Percentiles rank a stretch among this genome's conserved stretches.
Evolutionary conservation across 2,888 invertebrate species (phyloP).

Genomic region (Gastracanthus pulcherrimus): DNA sequence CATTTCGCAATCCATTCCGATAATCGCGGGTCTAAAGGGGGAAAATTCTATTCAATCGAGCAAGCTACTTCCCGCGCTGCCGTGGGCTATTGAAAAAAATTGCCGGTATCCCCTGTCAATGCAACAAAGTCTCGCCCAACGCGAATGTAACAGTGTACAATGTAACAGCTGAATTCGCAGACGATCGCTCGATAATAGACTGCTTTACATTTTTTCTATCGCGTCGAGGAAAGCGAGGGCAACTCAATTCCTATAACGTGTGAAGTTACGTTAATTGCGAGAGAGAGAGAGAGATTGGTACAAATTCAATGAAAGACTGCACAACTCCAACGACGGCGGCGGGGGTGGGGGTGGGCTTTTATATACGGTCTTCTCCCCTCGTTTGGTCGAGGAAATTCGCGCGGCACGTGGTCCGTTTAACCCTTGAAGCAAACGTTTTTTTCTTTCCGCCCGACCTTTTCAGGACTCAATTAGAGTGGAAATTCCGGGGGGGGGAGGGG

Average conservation of each 20-base stretch:
- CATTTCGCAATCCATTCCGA: too few species aligned
- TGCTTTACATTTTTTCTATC: constrained; percentile 33
- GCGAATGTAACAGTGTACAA: neutral
- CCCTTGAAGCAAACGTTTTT: constrained; percentile 18
- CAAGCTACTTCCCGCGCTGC: neutral
- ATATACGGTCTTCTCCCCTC: neutral
- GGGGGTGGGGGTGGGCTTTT: neutral
- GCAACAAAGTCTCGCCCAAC: neutral
- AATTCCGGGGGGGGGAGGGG: too few species aligned
- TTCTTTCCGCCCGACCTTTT: neutral
- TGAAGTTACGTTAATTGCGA: constrained; percentile 27
- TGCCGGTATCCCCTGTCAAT: neutral
- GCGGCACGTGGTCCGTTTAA: neutral
- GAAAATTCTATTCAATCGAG: neutral
- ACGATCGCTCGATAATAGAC: neutral
- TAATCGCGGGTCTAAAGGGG: too few species aligned
- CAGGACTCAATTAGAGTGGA: constrained; percentile 27
- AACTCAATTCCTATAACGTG: neutral
- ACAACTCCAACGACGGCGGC: neutral
- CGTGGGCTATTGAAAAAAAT: neutral
- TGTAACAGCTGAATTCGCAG: neutral
- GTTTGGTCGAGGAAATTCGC: neutral
- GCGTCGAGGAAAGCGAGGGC: neutral
- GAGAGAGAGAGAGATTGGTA: constrained; percentile 9
- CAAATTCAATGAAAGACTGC: constrained; percentile 20